A percentile compares a stretch with the other conserved stretches of the same genome.
phyloP scores from a whole-genome alignment of 2,113 vertebrate genomes.

The Stictonetta naevosa region DNA sequence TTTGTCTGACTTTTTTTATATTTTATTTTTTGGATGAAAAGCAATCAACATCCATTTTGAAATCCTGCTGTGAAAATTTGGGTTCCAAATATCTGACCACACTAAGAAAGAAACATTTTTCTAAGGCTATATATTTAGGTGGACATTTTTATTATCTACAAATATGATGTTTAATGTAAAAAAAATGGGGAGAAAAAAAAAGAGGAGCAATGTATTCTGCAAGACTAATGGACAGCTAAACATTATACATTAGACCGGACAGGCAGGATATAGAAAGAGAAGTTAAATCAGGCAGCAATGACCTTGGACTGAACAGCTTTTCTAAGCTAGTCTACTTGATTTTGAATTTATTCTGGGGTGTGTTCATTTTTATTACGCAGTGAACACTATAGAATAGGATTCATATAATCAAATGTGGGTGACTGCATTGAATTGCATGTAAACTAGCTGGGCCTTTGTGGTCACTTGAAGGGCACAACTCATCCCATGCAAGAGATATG shows the following conservation, averaged over 20 bases:
- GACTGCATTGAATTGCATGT: background rate
- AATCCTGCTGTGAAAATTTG: constrained; percentile 17
- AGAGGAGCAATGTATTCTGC: constrained; percentile 15
- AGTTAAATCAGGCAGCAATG: constrained; percentile 50
- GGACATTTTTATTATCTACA: constrained; percentile 33
- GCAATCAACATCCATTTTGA: constrained; percentile 4
- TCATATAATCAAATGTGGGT: background rate
- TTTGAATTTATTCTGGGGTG: background rate
- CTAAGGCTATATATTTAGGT: constrained; percentile 20
- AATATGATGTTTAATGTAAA: constrained; percentile 42
- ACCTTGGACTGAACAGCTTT: constrained; percentile 42
- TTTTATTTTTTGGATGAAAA: background rate
- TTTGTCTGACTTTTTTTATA: background rate
- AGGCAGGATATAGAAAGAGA: background rate
- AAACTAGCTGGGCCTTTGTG: background rate
- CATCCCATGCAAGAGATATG: background rate
- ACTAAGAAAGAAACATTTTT: constrained; percentile 22
- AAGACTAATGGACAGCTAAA: constrained; percentile 47
- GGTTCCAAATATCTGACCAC: background rate
- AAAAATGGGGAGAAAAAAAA: background rate
- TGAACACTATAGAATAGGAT: background rate
- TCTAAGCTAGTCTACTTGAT: background rate
- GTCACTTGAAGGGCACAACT: background rate
- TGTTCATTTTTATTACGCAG: background rate
- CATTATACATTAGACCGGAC: constrained; percentile 24